A percentile compares a stretch with the other conserved stretches of the same genome.
Conservation (phyloP, 2,797 vertebrate species). For the Falco columbarius region DNA sequence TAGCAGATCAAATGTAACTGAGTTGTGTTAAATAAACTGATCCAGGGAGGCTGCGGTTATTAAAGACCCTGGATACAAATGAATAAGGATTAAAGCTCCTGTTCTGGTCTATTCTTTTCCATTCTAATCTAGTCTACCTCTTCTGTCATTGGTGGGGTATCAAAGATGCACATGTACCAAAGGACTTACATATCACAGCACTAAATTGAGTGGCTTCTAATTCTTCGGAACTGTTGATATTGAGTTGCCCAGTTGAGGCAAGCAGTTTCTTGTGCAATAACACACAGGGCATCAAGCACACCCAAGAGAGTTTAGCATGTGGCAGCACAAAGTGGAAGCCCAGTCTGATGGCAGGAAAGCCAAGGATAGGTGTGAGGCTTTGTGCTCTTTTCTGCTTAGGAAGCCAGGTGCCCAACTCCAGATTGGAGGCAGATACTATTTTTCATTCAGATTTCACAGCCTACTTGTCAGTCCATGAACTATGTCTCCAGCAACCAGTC, state of each 20-base stretch:
- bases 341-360: not conserved
- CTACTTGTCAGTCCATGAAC: not conserved
- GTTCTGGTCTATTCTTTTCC: not conserved
- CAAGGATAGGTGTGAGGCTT: not conserved
- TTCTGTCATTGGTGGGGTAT: not conserved
- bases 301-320: not conserved
- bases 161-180: slow-evolving; percentile 15
- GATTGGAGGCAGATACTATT: not conserved
- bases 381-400: not conserved
- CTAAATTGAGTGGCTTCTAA: slow-evolving; percentile 7
- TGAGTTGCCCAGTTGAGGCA: not conserved
- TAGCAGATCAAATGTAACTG: not conserved
- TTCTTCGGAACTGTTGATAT: not conserved
- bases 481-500: not conserved
- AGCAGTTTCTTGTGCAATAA: not conserved
- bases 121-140: not conserved
- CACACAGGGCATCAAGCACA: not conserved
- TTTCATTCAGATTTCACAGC: not conserved
- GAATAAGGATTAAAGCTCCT: slow-evolving; percentile 22
- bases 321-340: not conserved
- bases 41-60: not conserved
- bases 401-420: not conserved
- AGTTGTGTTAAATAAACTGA: not conserved
- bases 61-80: not conserved
- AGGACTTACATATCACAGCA: not conserved